Evolutionary conservation across 2,888 invertebrate genomes (phyloP).

Genomic region (Tiliacea aurago): DNA sequence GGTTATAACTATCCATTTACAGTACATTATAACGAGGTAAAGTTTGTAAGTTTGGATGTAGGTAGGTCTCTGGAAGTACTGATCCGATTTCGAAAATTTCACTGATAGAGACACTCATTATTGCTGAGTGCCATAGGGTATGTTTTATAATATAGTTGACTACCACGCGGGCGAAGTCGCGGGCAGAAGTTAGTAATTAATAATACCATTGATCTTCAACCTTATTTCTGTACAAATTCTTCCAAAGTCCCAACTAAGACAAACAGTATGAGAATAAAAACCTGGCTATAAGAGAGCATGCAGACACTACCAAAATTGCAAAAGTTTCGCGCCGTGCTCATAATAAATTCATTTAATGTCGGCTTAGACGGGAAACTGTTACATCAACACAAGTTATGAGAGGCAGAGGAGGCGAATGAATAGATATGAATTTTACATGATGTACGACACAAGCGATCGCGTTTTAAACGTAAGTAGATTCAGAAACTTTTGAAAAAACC

Average conservation of each 20-base stretch:
- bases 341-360: slow-evolving; percentile 83
- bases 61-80: not conserved
- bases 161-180: not conserved
- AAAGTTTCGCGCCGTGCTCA: slow-evolving; percentile 76
- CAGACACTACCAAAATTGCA: slow-evolving; percentile 74
- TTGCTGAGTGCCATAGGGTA: not conserved
- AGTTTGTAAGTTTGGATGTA: not conserved
- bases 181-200: not conserved
- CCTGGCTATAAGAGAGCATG: slow-evolving; percentile 42
- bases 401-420: slow-evolving; percentile 35
- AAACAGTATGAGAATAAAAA: slow-evolving; percentile 47
- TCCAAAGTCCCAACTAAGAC: slow-evolving; percentile 25
- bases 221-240: slow-evolving; percentile 19
- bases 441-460: not conserved
- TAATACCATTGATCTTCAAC: not conserved
- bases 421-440: not conserved
- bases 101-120: not conserved
- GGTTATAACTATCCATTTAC: not conserved
- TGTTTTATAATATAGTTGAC: not conserved
- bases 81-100: not conserved
- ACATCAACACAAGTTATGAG: slow-evolving; percentile 57
- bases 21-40: not conserved
- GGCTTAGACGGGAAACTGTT: slow-evolving; percentile 62
- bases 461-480: not conserved
- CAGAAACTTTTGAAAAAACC: too few relatives aligned